A percentile compares a stretch with the other conserved stretches of the same genome.
These are phyloP conservation scores for Pilophorus perplexus DNA, from an alignment of 2,888 invertebrate species.

Conservation along the genomic window DNA sequence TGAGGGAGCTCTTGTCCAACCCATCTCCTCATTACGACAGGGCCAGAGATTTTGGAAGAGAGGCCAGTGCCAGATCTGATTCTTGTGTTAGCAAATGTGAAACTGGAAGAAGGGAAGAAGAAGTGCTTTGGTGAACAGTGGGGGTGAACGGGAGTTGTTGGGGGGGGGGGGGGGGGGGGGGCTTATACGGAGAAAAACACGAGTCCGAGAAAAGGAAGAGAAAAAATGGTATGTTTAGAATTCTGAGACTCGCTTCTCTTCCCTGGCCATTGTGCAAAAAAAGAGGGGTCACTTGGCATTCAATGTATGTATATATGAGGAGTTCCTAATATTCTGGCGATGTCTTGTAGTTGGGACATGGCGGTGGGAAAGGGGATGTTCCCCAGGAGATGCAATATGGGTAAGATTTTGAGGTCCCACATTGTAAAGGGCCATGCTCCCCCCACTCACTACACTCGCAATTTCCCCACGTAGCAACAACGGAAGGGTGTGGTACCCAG, in stretches of 20 bases:
- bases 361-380: neutral
- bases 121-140: neutral
- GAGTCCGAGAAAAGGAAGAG: conserved; percentile 32
- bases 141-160: neutral
- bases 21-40: no score
- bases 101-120: neutral
- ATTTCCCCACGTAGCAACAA: no score
- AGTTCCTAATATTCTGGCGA: conserved; percentile 37
- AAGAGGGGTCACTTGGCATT: conserved; percentile 34
- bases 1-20: no score
- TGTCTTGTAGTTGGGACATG: conserved; percentile 7
- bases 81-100: neutral
- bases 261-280: conserved; percentile 39
- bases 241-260: conserved; percentile 34
- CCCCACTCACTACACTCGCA: no score
- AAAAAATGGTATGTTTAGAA: conserved; percentile 40
- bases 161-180: conserved; percentile 15
- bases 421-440: neutral
- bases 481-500: no score
- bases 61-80: no score
- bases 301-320: conserved; percentile 39
- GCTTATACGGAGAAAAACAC: conserved; percentile 34
- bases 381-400: conserved; percentile 12
- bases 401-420: conserved; percentile 15
- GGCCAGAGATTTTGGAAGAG: no score